Evolutionary conservation across 2,113 vertebrate genomes (phyloP), one percentile per base, ranked within the genome.

Genomic region (Colistium nudipinnis): DNA sequence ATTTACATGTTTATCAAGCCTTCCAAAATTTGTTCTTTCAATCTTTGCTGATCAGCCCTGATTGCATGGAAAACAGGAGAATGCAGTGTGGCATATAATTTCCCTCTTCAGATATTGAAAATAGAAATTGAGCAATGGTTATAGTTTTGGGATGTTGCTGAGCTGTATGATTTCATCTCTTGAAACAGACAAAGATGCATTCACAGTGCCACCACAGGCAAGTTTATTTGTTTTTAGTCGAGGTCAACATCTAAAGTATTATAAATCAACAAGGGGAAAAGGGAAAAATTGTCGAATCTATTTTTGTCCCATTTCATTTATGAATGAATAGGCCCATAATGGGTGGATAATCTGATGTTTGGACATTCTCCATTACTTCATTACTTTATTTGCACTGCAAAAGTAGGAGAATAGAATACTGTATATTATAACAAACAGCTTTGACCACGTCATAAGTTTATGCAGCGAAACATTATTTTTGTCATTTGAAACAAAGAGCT

Each of bases 1-100:
- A 69, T 86, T 81, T 76, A 47, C 68, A 81, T 74, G 57, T 82
- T 83, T 82, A 51, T 77, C 44, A 55, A 48, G 36, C 55, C 44
- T 30, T 20, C 56, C n/a, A 38, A 74, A 72, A 79, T 60, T 7
- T 53, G 30, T 39, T 57, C 28, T 31, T 62, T 28, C 30, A 36
- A 43, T 55, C 64, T 67, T n/a, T 53, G 25, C 35, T 28, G 51
- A 81, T 81, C 62, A 57, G n/a, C 62, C 13, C 11, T 6, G 7
- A 78, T 43, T 78, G 53, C 4, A 66, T 51, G 61, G n/a, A n/a
- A n/a, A 17, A 24, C 4, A 33, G 25, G 67, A 67, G 74, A 74
- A 68, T 36, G 61, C 38, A 31, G 38, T 17, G 43, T 13, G 43
- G 47, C 5, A 1, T 25, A 51, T 44, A 49, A 20, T 67, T 75